Evolutionary conservation across 53 echinoderm and acorn worm genomes (phyloP).

Genomic region (Antedon mediterranea): DNA sequence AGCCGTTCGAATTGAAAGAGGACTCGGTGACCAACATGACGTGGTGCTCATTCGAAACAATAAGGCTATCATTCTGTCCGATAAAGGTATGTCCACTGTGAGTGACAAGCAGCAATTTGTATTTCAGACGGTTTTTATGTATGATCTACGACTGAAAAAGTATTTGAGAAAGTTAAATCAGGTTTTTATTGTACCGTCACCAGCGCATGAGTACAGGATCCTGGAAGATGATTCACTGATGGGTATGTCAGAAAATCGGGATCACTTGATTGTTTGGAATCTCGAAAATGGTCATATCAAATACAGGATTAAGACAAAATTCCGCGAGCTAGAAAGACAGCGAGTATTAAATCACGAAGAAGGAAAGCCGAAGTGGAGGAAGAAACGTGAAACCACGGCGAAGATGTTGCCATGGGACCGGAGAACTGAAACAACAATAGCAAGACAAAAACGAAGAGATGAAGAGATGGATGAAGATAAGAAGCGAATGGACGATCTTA

Average conservation of each 20-base stretch:
- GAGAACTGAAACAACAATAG: constrained; percentile 65
- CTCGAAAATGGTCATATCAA: constrained; percentile 73
- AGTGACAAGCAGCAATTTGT: constrained; percentile 51
- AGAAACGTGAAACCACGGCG: constrained; percentile 49
- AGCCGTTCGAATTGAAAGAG: constrained; percentile 73
- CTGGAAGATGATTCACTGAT: constrained; percentile 72
- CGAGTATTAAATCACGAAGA: constrained; percentile 37
- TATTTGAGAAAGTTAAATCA: constrained; percentile 68
- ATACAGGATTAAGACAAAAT: constrained; percentile 69
- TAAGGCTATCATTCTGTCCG: constrained; percentile 59
- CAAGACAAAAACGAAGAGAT: constrained; percentile 41
- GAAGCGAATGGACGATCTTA: constrained; percentile 58
- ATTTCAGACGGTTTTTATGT: constrained; percentile 77
- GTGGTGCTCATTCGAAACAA: constrained; percentile 66
- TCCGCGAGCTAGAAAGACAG: constrained; percentile 35
- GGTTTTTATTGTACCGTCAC: constrained; percentile 81
- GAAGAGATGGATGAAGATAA: constrained; percentile 60
- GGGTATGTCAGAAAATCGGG: constrained; percentile 81
- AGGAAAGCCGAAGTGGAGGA: constrained; percentile 28
- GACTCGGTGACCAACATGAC: constrained; percentile 60
- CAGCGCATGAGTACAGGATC: constrained; percentile 70
- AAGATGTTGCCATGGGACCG: constrained; percentile 90
- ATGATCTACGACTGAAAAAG: constrained; percentile 82
- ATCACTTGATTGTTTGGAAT: constrained; percentile 82
- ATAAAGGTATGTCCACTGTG: constrained; percentile 61